Base-by-base conservation (phyloP, 2,797 vertebrate species). In the Xiphorhynchus erythropygius region DNA sequence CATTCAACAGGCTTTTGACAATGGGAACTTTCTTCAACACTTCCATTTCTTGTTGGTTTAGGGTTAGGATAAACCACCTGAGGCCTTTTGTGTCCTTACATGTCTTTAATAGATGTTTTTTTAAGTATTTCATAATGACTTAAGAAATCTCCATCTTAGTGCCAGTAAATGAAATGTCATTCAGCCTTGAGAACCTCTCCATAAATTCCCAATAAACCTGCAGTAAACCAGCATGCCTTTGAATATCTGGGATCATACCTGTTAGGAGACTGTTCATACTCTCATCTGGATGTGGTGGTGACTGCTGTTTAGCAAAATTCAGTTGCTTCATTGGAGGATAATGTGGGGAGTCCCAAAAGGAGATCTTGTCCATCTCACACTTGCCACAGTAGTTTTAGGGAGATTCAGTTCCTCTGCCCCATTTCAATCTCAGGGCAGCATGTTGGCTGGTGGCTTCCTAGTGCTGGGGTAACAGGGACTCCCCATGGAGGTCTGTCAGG, bases 381-480 rank as follows among this genome's bases (percentile, higher is more conserved):
- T n/a, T 56, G 21, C 44, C 67, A 32, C 18, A 27, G 27, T 69
- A 49, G 10, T 69, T 83, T 93, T 47, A 68, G 27, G 35, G 14
- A 18, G 19, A 87, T 59, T 70, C n/a, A 35, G 17, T 42, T 85
- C n/a, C 35, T 69, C 44, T 88, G 21, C 13, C 18, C 37, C 30
- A 55, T 37, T 91, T 33, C 47, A 65, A 18, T n/a, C 18, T 50
- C 55, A 79, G 55, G 27, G 39, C 27, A 78, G n/a, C 3, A 0
- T 0, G 0, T 39, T 33, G 35, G 10, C 52, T 4, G 2, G 24
- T 64, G 56, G 8, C 7, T 70, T 4, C 2, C 3, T 15, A 33
- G 23, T 30, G 13, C 25, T 47, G 44, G 11, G 18, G 14, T 24
- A 0, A 0, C 1, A 1, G 35, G 7, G 5, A 25, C 7, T 53